phyloP scores from a whole-genome alignment of 2,888 invertebrate genomes.

The Diaprepes abbreviatus region DNA sequence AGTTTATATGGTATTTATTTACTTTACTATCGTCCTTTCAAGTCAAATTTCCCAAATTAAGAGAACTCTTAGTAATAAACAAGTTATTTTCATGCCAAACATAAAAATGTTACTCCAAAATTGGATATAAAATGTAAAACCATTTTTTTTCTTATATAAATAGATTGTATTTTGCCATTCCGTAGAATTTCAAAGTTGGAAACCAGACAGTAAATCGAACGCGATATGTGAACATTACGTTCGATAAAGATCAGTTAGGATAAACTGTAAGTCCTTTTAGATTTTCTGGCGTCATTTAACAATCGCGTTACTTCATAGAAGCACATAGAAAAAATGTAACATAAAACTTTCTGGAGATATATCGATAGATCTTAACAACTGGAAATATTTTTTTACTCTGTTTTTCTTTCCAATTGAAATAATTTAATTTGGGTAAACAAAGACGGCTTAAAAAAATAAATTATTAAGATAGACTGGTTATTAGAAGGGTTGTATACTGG shows the following conservation, averaged over 20 bases:
- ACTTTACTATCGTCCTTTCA: too few relatives aligned
- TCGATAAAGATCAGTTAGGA: constrained; percentile 27
- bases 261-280: neutral
- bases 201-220: constrained; percentile 33
- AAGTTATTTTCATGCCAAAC: constrained; percentile 17
- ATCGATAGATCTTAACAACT: too few relatives aligned
- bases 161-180: constrained; percentile 21
- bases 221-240: constrained; percentile 21
- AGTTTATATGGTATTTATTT: too few relatives aligned
- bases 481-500: too few relatives aligned
- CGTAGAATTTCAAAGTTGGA: constrained; percentile 18
- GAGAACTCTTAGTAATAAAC: too few relatives aligned
- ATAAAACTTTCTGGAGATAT: neutral
- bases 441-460: too few relatives aligned
- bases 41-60: too few relatives aligned
- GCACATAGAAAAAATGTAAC: neutral
- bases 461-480: too few relatives aligned
- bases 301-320: neutral
- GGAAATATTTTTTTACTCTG: too few relatives aligned
- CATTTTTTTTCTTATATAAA: neutral
- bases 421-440: too few relatives aligned
- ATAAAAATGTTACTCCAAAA: constrained; percentile 16
- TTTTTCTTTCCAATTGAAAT: too few relatives aligned
- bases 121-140: constrained; percentile 14
- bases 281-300: constrained; percentile 13